Evolutionary conservation across 2,888 invertebrate species (phyloP), one percentile per base, ranked within the genome.

Genomic region (Tillus elongatus): DNA sequence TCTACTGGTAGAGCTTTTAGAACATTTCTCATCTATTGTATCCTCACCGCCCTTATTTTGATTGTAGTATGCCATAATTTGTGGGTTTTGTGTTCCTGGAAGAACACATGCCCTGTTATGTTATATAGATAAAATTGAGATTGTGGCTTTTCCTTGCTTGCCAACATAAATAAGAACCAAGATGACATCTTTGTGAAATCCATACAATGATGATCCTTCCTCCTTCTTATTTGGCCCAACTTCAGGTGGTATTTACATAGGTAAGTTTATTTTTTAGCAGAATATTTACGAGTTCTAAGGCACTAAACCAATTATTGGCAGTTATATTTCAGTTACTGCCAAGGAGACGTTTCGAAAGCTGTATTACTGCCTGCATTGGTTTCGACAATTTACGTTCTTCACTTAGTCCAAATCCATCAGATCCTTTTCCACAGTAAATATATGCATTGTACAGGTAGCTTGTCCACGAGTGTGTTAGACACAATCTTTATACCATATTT

Each of bases 301-400:
- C 54, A 12, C 50, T 42, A 44, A 56, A 57, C 52, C 56, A 57
- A 41, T 57, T 56, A 30, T 56, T 54, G 9, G 47, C 48, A 13
- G 53, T 58, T 3, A 57, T 44, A 41, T 56, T 57, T 16, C 50
- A 37, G 30, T 56, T 54, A 6, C 49, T 53, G 11, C 49, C 42
- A 34, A 44, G 33, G 38, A 58, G 39, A 30, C 49, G 47, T 41
- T 53, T 47, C 13, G 43, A 33, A 4, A 58, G 35, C 12, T 50
- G 41, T 39, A 57, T 30, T 9, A 57, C 51, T 11, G 50, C 40
- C 30, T 58, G 56, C 1, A 52, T 54, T 24, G 57, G 54, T 33
- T 49, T 49, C 12, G 37, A 34, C 4, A 51, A 43, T 39, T 52
- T 51, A 43, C 46, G 51, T 42, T 53, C 50, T 33, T 41, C 41